Conservation (phyloP, 2,888 invertebrate genomes). For the Eremobia ochroleuca region DNA sequence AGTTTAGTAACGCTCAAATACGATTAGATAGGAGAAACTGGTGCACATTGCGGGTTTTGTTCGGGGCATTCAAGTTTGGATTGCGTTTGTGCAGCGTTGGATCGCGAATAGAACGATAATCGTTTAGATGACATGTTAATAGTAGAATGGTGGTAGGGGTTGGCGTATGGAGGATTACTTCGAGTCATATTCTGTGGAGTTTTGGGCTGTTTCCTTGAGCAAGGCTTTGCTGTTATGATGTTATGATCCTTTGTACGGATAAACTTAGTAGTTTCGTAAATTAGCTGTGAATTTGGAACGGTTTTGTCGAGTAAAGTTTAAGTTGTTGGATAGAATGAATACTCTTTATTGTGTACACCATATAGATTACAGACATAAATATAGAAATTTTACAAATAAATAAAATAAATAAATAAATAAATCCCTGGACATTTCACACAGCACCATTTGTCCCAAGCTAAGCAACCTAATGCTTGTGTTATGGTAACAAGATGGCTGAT, state of each 20-base stretch:
- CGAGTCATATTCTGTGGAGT: conserved; percentile 49
- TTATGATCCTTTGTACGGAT: conserved; percentile 29
- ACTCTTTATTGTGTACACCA: too few relatives aligned
- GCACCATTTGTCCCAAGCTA: too few relatives aligned
- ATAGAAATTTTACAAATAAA: too few relatives aligned
- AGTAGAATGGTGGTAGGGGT: conserved; percentile 15
- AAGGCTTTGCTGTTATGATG: conserved; percentile 47
- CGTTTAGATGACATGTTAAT: conserved; percentile 54
- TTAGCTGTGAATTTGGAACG: conserved; percentile 44
- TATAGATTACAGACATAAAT: too few relatives aligned
- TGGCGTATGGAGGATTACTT: conserved; percentile 55
- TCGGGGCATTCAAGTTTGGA: conserved; percentile 35
- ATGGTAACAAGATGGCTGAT: too few relatives aligned
- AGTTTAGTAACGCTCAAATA: conserved; percentile 45
- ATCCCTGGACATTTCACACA: too few relatives aligned
- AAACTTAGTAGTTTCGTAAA: conserved; percentile 39
- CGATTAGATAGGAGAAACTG: conserved; percentile 52
- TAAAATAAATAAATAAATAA: too few relatives aligned
- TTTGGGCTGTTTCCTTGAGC: conserved; percentile 49
- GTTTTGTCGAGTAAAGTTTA: neutral
- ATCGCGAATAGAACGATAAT: conserved; percentile 48
- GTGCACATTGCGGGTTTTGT: conserved; percentile 42
- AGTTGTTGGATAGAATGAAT: too few relatives aligned
- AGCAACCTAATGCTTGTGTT: too few relatives aligned
- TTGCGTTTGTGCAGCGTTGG: conserved; percentile 49